Evolutionary conservation across 2,113 vertebrate genomes (phyloP).

Genomic region (Donacobius atricapilla): DNA sequence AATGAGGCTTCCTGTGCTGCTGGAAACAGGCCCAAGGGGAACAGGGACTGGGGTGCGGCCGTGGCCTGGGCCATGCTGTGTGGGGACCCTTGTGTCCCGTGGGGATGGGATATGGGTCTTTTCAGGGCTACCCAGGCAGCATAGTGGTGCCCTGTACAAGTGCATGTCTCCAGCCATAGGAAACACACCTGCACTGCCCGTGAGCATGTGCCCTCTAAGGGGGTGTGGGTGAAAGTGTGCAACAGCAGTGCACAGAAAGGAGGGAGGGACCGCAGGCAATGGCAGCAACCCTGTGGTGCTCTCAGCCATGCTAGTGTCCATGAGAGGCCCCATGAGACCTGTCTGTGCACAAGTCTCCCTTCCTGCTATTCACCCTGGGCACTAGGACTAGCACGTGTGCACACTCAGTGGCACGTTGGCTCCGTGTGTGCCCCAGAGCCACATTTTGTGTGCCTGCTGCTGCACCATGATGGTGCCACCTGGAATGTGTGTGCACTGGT

Average conservation of each 20-base stretch:
- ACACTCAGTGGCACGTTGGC: accelerated
- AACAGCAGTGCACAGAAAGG: accelerated
- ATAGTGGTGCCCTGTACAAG: accelerated
- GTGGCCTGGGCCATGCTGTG: accelerated
- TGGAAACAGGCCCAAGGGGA: slow-evolving; percentile 61
- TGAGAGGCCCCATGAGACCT: accelerated
- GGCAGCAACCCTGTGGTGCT: background rate
- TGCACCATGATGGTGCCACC: accelerated
- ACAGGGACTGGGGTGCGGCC: background rate
- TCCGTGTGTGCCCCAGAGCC: accelerated
- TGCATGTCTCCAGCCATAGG: accelerated
- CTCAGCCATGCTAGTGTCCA: accelerated
- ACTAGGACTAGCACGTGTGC: accelerated
- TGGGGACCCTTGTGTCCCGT: background rate
- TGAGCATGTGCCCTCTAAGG: accelerated
- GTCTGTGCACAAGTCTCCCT: accelerated
- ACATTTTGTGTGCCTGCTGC: background rate
- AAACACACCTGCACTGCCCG: accelerated
- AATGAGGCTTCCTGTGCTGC: slow-evolving; percentile 71
- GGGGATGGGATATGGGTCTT: background rate
- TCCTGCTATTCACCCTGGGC: background rate
- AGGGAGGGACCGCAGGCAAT: background rate
- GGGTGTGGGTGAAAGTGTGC: accelerated
- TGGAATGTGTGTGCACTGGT: accelerated
- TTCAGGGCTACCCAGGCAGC: background rate